Conservation (phyloP, 2,888 invertebrate species). For the Apoderus coryli region DNA sequence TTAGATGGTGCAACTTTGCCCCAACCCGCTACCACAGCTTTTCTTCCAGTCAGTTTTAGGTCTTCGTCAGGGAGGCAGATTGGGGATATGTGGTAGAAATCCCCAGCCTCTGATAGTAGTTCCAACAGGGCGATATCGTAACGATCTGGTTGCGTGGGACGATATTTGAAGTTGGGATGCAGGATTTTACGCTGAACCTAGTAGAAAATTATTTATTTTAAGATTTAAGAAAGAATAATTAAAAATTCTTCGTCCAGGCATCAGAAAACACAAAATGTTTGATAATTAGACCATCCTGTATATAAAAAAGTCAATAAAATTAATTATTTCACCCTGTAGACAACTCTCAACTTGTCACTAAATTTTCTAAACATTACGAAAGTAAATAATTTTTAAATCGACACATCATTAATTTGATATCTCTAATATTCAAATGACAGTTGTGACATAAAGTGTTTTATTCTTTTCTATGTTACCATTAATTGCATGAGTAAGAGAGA, state of each 20-base stretch:
- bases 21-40: slow-evolving; percentile 67
- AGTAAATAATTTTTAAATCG: too few relatives aligned
- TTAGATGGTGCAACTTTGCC: slow-evolving; percentile 62
- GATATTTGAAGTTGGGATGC: slow-evolving; percentile 67
- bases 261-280: too few relatives aligned
- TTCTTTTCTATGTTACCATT: too few relatives aligned
- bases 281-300: too few relatives aligned
- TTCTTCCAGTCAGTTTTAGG: slow-evolving; percentile 36
- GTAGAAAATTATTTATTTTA: slow-evolving; percentile 14
- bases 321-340: too few relatives aligned
- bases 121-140: slow-evolving; percentile 64
- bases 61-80: slow-evolving; percentile 54
- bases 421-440: too few relatives aligned
- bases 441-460: too few relatives aligned
- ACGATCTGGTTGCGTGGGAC: slow-evolving; percentile 70
- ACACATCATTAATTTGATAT: too few relatives aligned
- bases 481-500: too few relatives aligned
- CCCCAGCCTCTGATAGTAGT: slow-evolving; percentile 48
- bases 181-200: slow-evolving; percentile 57
- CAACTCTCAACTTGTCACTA: too few relatives aligned
- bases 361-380: too few relatives aligned
- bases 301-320: too few relatives aligned
- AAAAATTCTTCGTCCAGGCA: not conserved
- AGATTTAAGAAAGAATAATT: slow-evolving; percentile 1
- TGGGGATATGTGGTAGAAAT: slow-evolving; percentile 50